Percentiles rank a stretch among this genome's conserved stretches.
Evolutionary conservation across 2,113 vertebrate genomes (phyloP).

Genomic region (Melierax canorus): DNA sequence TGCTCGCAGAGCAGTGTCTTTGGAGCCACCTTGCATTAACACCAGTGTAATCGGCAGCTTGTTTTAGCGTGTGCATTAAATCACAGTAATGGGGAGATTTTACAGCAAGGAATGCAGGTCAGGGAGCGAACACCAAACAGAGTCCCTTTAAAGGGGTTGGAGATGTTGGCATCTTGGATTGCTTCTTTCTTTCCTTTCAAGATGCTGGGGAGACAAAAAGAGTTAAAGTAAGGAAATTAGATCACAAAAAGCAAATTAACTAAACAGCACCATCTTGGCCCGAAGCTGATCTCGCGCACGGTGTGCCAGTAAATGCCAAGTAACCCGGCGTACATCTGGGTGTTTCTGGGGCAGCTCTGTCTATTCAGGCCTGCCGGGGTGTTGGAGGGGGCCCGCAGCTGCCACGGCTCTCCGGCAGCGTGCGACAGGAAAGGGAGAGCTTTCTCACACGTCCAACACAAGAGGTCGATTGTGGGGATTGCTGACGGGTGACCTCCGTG

Average conservation of each 20-base stretch:
- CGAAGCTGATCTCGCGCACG: background rate
- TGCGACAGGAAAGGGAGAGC: slow-evolving; percentile 66
- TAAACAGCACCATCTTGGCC: background rate
- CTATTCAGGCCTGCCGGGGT: slow-evolving; percentile 17
- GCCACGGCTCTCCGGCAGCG: slow-evolving; percentile 21
- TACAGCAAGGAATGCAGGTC: background rate
- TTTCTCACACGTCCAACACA: slow-evolving; percentile 59
- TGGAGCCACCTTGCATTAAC: background rate
- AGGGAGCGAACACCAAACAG: background rate
- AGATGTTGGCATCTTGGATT: background rate
- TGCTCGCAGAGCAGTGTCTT: background rate
- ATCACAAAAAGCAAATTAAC: slow-evolving; percentile 2
- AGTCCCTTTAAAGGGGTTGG: background rate
- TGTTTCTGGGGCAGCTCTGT: slow-evolving; percentile 14
- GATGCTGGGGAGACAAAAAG: background rate
- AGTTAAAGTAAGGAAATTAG: slow-evolving; percentile 34
- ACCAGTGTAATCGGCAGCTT: background rate
- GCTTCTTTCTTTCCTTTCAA: slow-evolving; percentile 2
- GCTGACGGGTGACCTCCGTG: slow-evolving; percentile 25
- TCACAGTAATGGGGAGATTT: background rate
- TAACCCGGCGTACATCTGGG: slow-evolving; percentile 10
- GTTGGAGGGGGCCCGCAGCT: slow-evolving; percentile 14
- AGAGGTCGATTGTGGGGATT: slow-evolving; percentile 45
- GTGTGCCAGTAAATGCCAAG: background rate
- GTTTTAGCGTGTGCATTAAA: background rate